Evolutionary conservation across 2,113 vertebrate species (phyloP), one percentile per base, ranked within the genome.

Genomic region (Cyanocitta stelleri): DNA sequence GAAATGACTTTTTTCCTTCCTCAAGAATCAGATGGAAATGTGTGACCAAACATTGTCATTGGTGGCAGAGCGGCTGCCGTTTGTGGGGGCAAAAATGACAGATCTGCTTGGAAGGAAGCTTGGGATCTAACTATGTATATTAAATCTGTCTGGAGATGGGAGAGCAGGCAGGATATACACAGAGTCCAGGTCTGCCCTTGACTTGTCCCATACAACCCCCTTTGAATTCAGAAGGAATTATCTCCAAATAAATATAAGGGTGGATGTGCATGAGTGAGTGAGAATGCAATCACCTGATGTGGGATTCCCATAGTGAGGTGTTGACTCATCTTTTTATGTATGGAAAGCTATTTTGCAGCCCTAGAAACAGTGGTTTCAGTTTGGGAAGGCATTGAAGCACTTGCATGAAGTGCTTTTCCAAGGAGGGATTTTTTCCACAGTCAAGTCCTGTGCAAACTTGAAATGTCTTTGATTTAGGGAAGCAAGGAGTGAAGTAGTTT

Each of bases 401-500:
- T 92, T 82, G 51, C 9, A 33, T 2, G 2, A 62, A 75, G 82
- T 62, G 48, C 48, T 84, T 88, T 91, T 85, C 55, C 48, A 87
- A 56, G 85, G 39, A 82, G n/a, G 21, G 58, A 11, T 68, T 66
- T 83, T 83, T 77, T 59, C 59, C 30, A 2, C 26, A 39, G 79
- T 79, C 46, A 33, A 66, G 39, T 90, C 61, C 58, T 93, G 79
- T 92, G 86, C 87, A 83, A 94, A 90, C 90, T 87, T 95, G 93
- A 93, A 93, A 78, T 72, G 55, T 27, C 76, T 92, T 95, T 80
- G 61, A 81, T 93, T 94, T 63, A 52, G 48, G 69, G 61, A 26
- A 52, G 46, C 24, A 26, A 6, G 16, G n/a, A 19, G 22, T 30
- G 71, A 78, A 82, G 77, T 58, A 17, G 64, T 90, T 96, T 92